Evolutionary conservation across 1,140 invertebrate species (phyloP), one percentile per base, ranked within the genome.

Genomic region (Macrobrachium rosenbergii): DNA sequence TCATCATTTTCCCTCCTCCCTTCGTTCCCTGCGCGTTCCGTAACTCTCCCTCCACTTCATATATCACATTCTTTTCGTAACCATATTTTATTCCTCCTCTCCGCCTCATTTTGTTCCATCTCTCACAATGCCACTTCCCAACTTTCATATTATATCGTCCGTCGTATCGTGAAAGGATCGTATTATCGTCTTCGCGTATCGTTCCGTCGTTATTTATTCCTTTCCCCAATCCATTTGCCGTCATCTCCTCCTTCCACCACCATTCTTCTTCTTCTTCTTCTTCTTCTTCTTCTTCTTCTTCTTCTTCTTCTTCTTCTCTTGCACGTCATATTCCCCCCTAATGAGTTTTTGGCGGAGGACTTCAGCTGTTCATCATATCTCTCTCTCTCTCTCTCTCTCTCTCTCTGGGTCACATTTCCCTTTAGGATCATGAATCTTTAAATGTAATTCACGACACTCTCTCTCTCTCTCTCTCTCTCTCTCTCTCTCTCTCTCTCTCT

Each of bases 221-320:
- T 59, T 63, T 63, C 21, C 62, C 52, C 62, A 63, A 5, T 14
- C 21, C 43, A 5, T 76, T 76, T 43, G 0, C 10, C 43, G 10
- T 76, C n/a, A 28, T 76, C 73, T 76, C 45, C 23, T 76, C 45
- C 37, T 23, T 52, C 81, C 45, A 28, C 21, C 37, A 69, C 21
- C 45, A 16, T 58, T 59, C 12, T 17, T 84, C 7, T 37, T 62
- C 0, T 16, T 43, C 43, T 59, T 62, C 16, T 23, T 84, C 17
- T 59, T 75, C 2, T 0, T 77, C 3, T 60, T 7, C 5, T 62
- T 62, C 2, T 63, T 45, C 12, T 23, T n/a, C 58, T 83, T 45
- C 45, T 14, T 84, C 59, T 77, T 62, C 67, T n/a, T 63, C 19
- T 82, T 45, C 60, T 37, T n/a, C 59, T 64, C 37, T 45, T 5